Percentiles rank a stretch among this genome's conserved stretches.
These are phyloP conservation scores for Aphelinus atriplicis DNA, from an alignment of 1,140 invertebrate species.

Conservation along the genomic window DNA sequence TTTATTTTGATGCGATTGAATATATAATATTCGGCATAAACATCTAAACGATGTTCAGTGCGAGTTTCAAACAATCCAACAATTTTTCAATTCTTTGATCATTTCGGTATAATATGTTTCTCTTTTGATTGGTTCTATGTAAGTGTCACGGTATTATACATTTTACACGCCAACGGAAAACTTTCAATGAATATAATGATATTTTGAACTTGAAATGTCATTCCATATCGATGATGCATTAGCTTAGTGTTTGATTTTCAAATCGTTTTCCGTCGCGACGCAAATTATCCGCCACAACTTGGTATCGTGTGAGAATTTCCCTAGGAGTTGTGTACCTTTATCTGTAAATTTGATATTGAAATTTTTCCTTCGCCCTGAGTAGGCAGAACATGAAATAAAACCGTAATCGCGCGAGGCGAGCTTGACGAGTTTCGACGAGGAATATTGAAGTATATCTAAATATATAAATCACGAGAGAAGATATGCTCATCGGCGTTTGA, in stretches of 20 bases:
- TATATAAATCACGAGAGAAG: slow-evolving; percentile 10
- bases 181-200: background rate
- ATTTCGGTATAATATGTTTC: background rate
- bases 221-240: too few species aligned
- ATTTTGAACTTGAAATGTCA: too few species aligned
- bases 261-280: too few species aligned
- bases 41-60: background rate
- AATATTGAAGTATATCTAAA: slow-evolving; percentile 22
- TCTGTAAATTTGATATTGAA: slow-evolving; percentile 25
- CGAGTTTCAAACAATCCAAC: too few species aligned
- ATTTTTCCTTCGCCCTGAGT: slow-evolving; percentile 20
- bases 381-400: slow-evolving; percentile 17
- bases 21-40: slow-evolving; percentile 31
- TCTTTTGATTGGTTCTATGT: slow-evolving; percentile 2
- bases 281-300: too few species aligned
- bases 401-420: slow-evolving; percentile 12
- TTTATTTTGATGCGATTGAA: slow-evolving; percentile 6
- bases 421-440: slow-evolving; percentile 32
- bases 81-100: background rate
- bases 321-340: background rate
- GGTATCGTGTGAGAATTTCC: too few species aligned
- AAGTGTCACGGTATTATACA: background rate
- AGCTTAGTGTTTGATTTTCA: too few species aligned
- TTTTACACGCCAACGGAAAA: background rate
- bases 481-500: slow-evolving; percentile 21